A percentile compares a stretch with the other conserved stretches of the same genome.
Conservation (phyloP, 2,797 vertebrate species). For the Anolis apletophallus region DNA sequence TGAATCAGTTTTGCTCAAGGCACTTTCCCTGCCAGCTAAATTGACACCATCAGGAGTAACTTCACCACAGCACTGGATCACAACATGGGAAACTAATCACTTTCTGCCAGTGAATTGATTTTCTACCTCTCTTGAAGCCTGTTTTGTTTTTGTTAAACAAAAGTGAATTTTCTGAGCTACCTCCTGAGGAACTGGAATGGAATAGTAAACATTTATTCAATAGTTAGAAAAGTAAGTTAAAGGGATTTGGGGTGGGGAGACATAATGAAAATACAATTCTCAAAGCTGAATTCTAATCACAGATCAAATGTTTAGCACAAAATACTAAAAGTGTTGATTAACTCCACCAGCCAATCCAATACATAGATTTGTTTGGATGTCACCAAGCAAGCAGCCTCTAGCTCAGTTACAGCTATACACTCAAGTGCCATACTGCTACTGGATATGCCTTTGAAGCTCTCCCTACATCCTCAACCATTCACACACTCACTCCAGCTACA, state of each 20-base stretch:
- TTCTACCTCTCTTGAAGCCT: background rate
- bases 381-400: background rate
- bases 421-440: background rate
- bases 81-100: constrained; percentile 15
- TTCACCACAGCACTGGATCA: background rate
- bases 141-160: background rate
- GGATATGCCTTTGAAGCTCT: too few relatives aligned
- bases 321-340: background rate
- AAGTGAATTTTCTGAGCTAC: background rate
- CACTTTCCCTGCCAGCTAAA: constrained; percentile 27
- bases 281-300: background rate
- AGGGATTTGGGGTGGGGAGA: background rate
- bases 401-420: too few relatives aligned
- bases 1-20: constrained; percentile 20
- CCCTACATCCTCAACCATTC: background rate
- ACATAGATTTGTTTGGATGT: background rate
- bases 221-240: background rate
- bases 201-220: background rate
- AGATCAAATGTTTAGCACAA: background rate
- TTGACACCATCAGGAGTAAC: background rate
- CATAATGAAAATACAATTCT: too few relatives aligned
- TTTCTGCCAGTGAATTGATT: constrained; percentile 15
- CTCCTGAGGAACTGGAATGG: background rate
- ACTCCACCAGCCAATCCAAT: too few relatives aligned
- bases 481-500: background rate